Conservation (phyloP, 2,888 invertebrate species). For the Drosophila vallismaia region DNA sequence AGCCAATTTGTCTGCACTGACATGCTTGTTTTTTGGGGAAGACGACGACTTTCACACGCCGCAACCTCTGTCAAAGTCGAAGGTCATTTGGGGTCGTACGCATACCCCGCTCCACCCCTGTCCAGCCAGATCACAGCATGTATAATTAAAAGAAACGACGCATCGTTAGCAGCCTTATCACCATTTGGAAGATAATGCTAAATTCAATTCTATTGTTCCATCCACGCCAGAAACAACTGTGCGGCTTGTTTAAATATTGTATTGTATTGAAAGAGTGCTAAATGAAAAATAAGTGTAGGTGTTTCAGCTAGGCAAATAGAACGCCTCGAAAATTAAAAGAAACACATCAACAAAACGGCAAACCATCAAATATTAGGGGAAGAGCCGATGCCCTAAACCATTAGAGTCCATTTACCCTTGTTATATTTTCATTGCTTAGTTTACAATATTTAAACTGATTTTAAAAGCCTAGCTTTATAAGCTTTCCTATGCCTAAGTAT, state of each 20-base stretch:
- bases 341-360: slow-evolving; percentile 43
- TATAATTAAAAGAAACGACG: slow-evolving; percentile 67
- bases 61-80: slow-evolving; percentile 40
- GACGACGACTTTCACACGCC: slow-evolving; percentile 66
- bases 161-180: slow-evolving; percentile 63
- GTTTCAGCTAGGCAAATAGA: slow-evolving; percentile 72
- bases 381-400: slow-evolving; percentile 25
- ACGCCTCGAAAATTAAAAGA: slow-evolving; percentile 59
- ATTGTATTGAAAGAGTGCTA: slow-evolving; percentile 75
- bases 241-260: slow-evolving; percentile 76
- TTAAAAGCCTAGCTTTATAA: neutral
- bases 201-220: slow-evolving; percentile 74
- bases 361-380: slow-evolving; percentile 17
- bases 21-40: slow-evolving; percentile 55
- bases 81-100: slow-evolving; percentile 71
- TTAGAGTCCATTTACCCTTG: slow-evolving; percentile 14
- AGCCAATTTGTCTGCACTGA: slow-evolving; percentile 72
- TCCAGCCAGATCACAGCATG: slow-evolving; percentile 21
- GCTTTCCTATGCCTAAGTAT: neutral
- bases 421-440: neutral
- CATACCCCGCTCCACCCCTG: neutral
- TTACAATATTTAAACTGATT: neutral
- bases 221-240: slow-evolving; percentile 66
- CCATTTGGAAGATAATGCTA: slow-evolving; percentile 64
- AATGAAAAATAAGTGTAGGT: slow-evolving; percentile 70